These are phyloP conservation scores for Chlamydotis undulata DNA, from an alignment of 2,113 vertebrate species.

Conservation along the genomic window DNA sequence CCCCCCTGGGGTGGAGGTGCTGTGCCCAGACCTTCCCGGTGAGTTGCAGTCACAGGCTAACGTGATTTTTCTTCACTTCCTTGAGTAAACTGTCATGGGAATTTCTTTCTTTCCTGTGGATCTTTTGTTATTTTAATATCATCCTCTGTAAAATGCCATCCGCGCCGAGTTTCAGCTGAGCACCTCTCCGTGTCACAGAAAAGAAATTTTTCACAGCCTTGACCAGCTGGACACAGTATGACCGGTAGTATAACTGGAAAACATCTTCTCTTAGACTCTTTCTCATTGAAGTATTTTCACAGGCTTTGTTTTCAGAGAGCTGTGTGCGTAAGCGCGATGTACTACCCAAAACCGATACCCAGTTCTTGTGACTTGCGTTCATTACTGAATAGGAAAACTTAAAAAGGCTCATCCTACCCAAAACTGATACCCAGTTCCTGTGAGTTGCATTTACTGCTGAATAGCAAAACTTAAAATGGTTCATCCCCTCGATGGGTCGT, in stretches of 20 bases:
- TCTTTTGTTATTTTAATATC: not conserved
- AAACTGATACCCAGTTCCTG: fast-evolving
- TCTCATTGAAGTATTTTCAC: not conserved
- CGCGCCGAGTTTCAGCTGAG: not conserved
- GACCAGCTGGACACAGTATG: fast-evolving
- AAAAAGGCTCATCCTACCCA: not conserved
- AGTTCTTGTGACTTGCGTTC: fast-evolving
- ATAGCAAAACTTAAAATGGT: not conserved
- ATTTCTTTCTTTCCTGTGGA: not conserved
- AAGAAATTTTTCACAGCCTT: not conserved
- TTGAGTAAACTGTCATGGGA: not conserved
- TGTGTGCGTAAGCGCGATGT: fast-evolving
- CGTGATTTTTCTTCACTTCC: not conserved
- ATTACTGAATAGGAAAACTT: not conserved
- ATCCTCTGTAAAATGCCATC: not conserved
- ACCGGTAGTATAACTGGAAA: not conserved
- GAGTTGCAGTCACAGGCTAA: not conserved
- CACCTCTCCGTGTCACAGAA: not conserved
- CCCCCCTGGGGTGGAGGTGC: not conserved
- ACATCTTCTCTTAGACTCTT: not conserved
- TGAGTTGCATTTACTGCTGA: fast-evolving
- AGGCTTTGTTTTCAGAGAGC: not conserved
- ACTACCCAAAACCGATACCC: fast-evolving
- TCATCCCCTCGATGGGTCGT: not conserved
- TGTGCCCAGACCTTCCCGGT: not conserved